Evolutionary conservation across 1,140 invertebrate genomes (phyloP), one percentile per base, ranked within the genome.

Genomic region (Drosophila arizonae): DNA sequence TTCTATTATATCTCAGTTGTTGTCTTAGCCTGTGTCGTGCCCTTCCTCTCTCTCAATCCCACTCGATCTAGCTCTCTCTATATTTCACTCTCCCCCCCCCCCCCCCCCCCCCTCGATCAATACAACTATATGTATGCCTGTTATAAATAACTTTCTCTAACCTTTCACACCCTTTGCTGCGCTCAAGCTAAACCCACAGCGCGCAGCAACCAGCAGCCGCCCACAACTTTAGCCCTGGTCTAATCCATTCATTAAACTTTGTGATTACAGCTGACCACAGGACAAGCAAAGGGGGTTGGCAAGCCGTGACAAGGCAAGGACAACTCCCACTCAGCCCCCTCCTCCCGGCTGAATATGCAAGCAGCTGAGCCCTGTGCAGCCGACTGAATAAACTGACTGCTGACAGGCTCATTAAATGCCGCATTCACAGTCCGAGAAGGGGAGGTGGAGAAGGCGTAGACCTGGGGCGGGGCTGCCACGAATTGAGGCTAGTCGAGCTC

Each of bases 221-320:
- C 48, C 48, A 26, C 21, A 13, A 26, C 24, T 24, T 50, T 13
- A 46, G 41, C 30, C 36, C 57, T 46, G 62, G 61, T 55, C 81
- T 86, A 88, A 86, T 86, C 84, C 66, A 72, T 86, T 86, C 82
- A 88, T 86, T 86, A 87, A 86, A 81, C 82, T 86, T 88, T 79
- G 68, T 82, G 84, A 88, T 82, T 86, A 82, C 72, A 48, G 62
- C 82, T 86, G 82, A 86, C 82, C 82, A 74, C 72, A 76, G 46
- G 24, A 62, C 43, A 52, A 30, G 24, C 39, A 17, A 72, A 54
- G 33, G 72, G 74, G 60, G 52, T 5, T 51, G 24, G 13, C 55
- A 61, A n/a, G 15, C n/a, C 36, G 56, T n/a, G 21, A n/a, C 36
- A 17, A 51, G 39, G 55, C 52, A 48, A 4, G 15, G n/a, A 15